Percentiles rank a stretch among this genome's conserved stretches.
Evolutionary conservation across 1,140 invertebrate genomes (phyloP).

Genomic region (Drosophila sulfurigaster): DNA sequence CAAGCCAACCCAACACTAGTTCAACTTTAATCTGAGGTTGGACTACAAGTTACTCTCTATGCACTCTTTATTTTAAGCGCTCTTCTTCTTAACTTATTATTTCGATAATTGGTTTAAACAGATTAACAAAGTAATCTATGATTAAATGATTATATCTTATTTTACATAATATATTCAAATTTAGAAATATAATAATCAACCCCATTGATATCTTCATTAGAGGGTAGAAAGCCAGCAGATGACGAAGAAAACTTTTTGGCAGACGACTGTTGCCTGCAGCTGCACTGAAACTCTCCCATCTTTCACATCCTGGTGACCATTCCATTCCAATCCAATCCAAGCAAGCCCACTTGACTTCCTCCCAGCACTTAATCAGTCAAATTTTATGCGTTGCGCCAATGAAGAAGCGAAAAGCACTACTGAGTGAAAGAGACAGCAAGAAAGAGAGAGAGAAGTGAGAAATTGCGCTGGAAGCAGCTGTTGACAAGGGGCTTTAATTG

Average conservation of each 20-base stretch:
- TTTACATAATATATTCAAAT: no score
- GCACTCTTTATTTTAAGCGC: no score
- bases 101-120: no score
- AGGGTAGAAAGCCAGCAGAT: conserved; percentile 26
- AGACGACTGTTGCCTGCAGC: conserved; percentile 73
- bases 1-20: conserved; percentile 20
- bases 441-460: background rate
- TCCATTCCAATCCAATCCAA: background rate
- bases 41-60: conserved; percentile 1
- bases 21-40: background rate
- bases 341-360: conserved; percentile 47
- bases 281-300: conserved; percentile 37
- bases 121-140: no score
- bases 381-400: conserved; percentile 52
- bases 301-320: conserved; percentile 1
- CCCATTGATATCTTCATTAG: background rate
- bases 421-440: background rate
- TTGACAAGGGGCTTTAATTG: conserved; percentile 69
- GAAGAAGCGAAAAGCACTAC: background rate
- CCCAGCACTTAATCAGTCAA: conserved; percentile 76
- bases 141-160: no score
- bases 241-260: conserved; percentile 49
- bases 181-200: background rate
- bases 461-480: conserved; percentile 56
- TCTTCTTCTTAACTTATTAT: no score